A percentile compares a stretch with the other conserved stretches of the same genome.
Evolutionary conservation across 2,888 invertebrate species (phyloP).

Genomic region (Axea sp.): DNA sequence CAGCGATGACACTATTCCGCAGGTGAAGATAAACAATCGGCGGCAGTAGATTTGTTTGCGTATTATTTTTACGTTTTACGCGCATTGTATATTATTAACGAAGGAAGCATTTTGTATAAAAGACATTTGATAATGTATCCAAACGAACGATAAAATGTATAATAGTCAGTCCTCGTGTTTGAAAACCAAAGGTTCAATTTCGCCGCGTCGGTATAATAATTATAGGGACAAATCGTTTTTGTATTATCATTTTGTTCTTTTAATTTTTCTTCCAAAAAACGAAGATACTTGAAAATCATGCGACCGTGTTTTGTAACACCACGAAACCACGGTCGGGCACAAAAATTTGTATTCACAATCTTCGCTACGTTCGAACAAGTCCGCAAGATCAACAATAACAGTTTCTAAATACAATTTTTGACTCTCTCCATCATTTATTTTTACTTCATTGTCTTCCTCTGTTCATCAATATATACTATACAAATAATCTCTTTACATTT

Average conservation of each 20-base stretch:
- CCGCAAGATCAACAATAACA: slow-evolving; percentile 58
- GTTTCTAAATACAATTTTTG: slow-evolving; percentile 57
- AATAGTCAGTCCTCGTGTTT: slow-evolving; percentile 49
- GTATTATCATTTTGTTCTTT: background rate
- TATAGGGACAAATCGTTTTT: slow-evolving; percentile 24
- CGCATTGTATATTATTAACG: slow-evolving; percentile 39
- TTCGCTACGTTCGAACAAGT: slow-evolving; percentile 49
- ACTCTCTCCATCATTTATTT: slow-evolving; percentile 36
- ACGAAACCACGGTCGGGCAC: background rate
- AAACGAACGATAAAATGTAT: slow-evolving; percentile 49
- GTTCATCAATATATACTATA: slow-evolving; percentile 51
- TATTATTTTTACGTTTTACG: slow-evolving; percentile 18
- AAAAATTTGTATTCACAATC: slow-evolving; percentile 29
- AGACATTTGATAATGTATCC: slow-evolving; percentile 39
- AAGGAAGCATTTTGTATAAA: slow-evolving; percentile 57
- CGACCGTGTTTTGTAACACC: background rate
- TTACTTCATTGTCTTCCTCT: slow-evolving; percentile 31
- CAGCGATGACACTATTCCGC: slow-evolving; percentile 21
- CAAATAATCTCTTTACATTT: slow-evolving; percentile 60
- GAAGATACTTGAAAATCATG: slow-evolving; percentile 12
- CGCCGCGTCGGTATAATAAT: slow-evolving; percentile 6
- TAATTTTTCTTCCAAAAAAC: slow-evolving; percentile 13
- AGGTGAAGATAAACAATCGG: slow-evolving; percentile 45
- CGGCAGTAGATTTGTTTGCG: slow-evolving; percentile 54
- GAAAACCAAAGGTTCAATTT: slow-evolving; percentile 39